These are phyloP conservation scores for Asobara japonica DNA, from an alignment of 1,140 invertebrate genomes.

Conservation along the genomic window DNA sequence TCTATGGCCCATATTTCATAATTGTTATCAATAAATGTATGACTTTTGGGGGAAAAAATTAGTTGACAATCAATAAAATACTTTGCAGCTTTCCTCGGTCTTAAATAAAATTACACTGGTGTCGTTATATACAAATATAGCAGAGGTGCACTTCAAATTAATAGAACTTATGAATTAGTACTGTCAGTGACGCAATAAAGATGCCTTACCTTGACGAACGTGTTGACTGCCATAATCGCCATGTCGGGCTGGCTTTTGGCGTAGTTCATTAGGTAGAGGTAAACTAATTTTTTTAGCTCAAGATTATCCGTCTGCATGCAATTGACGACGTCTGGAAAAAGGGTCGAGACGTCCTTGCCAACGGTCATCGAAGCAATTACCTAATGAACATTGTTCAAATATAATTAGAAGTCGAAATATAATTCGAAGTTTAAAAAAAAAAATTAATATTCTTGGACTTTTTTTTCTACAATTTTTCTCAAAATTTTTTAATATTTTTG, in stretches of 20 bases:
- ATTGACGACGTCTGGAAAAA: conserved; percentile 99
- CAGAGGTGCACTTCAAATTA: conserved; percentile 53
- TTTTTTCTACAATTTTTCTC: background rate
- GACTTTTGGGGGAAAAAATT: no score
- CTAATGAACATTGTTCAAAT: conserved; percentile 65
- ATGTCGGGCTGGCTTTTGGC: conserved; percentile 99
- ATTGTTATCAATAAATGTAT: no score
- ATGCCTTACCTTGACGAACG: conserved; percentile 94
- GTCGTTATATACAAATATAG: conserved; percentile 49
- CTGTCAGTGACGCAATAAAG: conserved; percentile 18
- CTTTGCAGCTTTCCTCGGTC: conserved; percentile 51
- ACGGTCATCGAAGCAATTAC: conserved; percentile 99
- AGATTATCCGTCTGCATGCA: conserved; percentile 99
- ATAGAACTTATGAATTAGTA: conserved; percentile 8
- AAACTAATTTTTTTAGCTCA: conserved; percentile 99
- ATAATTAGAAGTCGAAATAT: no score
- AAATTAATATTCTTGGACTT: background rate
- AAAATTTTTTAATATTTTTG: conserved; percentile 21
- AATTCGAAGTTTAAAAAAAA: no score
- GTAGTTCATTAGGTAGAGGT: conserved; percentile 99
- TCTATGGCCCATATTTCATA: no score
- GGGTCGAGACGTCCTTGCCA: conserved; percentile 93
- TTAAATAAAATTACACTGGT: conserved; percentile 47
- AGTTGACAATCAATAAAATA: conserved; percentile 9
- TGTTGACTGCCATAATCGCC: conserved; percentile 99